A percentile compares a stretch with the other conserved stretches of the same genome.
Conservation (phyloP, 2,113 vertebrate species). For the Puma concolor region DNA sequence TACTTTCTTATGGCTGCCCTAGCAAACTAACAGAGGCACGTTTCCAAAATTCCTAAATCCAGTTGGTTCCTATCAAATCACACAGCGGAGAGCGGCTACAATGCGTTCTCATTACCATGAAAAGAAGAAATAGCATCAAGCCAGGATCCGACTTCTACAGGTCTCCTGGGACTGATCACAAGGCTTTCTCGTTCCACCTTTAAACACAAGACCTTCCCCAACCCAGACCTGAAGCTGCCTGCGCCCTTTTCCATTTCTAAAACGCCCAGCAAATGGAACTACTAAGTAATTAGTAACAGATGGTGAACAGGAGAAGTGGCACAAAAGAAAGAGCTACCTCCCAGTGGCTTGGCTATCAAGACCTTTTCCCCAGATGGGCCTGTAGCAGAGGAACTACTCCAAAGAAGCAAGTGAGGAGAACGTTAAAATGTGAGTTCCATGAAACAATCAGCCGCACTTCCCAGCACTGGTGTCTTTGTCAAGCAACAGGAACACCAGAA, state of each 20-base stretch:
- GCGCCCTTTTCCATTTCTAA: not conserved
- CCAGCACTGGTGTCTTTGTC: conserved; percentile 53
- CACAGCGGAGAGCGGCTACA: not conserved
- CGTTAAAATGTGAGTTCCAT: not conserved
- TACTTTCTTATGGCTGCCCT: not conserved
- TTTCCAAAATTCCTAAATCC: not conserved
- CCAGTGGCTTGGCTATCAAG: not conserved
- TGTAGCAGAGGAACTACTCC: not conserved
- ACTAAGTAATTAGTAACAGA: not conserved
- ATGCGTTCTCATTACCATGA: not conserved
- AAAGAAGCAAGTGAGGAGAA: conserved; percentile 13
- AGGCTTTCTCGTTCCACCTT: not conserved
- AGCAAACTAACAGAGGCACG: not conserved
- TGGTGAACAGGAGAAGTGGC: not conserved
- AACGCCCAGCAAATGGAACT: not conserved
- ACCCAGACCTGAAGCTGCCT: not conserved
- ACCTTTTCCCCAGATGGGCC: not conserved
- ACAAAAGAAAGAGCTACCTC: not conserved
- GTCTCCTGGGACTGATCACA: not conserved
- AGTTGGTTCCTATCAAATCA: not conserved
- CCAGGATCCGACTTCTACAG: not conserved
- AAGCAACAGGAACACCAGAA: conserved; percentile 58
- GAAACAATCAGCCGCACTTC: conserved; percentile 20
- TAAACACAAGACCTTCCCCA: not conserved
- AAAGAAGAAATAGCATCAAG: not conserved